Conservation (phyloP, 2,888 invertebrate species). For the Plagiodera versicolora region DNA sequence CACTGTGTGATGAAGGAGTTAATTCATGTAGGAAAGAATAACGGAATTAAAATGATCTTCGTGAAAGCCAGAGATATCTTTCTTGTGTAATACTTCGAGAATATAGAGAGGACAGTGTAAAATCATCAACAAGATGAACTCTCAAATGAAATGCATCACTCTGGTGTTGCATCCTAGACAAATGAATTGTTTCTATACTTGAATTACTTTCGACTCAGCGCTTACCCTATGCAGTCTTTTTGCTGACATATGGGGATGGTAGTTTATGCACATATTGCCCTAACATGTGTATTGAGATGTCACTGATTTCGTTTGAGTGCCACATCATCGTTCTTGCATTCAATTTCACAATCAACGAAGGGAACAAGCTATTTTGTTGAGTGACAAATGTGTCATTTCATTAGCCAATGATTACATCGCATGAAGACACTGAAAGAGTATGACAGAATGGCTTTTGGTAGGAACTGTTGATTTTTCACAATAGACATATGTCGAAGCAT, state of each 20-base stretch:
- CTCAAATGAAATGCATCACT: background rate
- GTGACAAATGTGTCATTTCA: conserved; percentile 2
- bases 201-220: conserved; percentile 37
- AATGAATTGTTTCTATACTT: conserved; percentile 17
- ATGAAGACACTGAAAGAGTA: background rate
- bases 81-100: too few relatives aligned
- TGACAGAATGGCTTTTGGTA: too few relatives aligned
- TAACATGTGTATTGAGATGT: conserved; percentile 34
- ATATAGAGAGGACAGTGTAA: too few relatives aligned
- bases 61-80: too few relatives aligned
- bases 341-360: conserved; percentile 10
- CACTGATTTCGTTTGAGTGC: conserved; percentile 29
- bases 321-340: conserved; percentile 20
- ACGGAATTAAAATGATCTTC: too few relatives aligned
- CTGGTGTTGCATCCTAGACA: background rate
- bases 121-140: too few relatives aligned
- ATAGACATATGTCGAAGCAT: too few relatives aligned
- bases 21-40: too few relatives aligned
- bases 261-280: conserved; percentile 29
- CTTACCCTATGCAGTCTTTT: conserved; percentile 33
- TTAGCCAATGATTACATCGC: background rate
- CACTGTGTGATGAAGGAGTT: too few relatives aligned
- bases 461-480: too few relatives aligned
- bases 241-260: conserved; percentile 39
- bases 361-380: conserved; percentile 7